Conservation (phyloP, 2,888 invertebrate species). For the Mythimna loreyi region DNA sequence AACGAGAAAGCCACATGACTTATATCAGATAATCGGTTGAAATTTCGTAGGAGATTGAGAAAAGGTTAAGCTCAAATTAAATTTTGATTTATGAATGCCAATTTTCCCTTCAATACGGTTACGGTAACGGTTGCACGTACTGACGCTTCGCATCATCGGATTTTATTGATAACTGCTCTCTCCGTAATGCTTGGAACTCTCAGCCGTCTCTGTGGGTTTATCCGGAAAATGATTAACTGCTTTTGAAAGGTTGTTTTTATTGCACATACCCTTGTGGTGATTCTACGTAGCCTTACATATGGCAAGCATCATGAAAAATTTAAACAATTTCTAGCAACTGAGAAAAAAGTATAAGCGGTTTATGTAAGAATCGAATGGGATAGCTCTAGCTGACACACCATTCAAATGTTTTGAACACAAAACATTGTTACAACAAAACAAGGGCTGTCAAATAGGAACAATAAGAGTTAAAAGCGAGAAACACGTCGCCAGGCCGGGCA, state of each 20-base stretch:
- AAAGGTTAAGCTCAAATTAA: slow-evolving; percentile 80
- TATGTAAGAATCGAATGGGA: slow-evolving; percentile 31
- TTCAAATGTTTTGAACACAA: slow-evolving; percentile 54
- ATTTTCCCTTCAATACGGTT: slow-evolving; percentile 75
- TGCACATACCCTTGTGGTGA: slow-evolving; percentile 4
- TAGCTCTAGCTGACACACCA: slow-evolving; percentile 49
- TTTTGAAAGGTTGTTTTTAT: slow-evolving; percentile 26
- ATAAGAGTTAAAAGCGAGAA: slow-evolving; percentile 76
- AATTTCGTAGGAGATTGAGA: slow-evolving; percentile 68
- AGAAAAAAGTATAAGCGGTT: slow-evolving; percentile 16
- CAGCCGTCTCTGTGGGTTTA: slow-evolving; percentile 43
- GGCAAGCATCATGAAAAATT: slow-evolving; percentile 13
- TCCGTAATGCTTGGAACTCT: slow-evolving; percentile 36
- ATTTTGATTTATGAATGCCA: slow-evolving; percentile 80
- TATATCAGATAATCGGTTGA: slow-evolving; percentile 78
- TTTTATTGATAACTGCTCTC: slow-evolving; percentile 56
- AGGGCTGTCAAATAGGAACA: slow-evolving; percentile 77
- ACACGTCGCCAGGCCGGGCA: slow-evolving; percentile 62
- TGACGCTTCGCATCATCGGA: slow-evolving; percentile 51
- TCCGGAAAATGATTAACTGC: slow-evolving; percentile 36
- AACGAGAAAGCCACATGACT: slow-evolving; percentile 71
- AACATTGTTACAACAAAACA: slow-evolving; percentile 67
- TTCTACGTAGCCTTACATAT: slow-evolving; percentile 8
- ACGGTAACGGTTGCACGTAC: slow-evolving; percentile 62
- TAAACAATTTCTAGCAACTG: background rate